phyloP scores from a whole-genome alignment of 2,888 invertebrate species.

The Phalera bucephala region DNA sequence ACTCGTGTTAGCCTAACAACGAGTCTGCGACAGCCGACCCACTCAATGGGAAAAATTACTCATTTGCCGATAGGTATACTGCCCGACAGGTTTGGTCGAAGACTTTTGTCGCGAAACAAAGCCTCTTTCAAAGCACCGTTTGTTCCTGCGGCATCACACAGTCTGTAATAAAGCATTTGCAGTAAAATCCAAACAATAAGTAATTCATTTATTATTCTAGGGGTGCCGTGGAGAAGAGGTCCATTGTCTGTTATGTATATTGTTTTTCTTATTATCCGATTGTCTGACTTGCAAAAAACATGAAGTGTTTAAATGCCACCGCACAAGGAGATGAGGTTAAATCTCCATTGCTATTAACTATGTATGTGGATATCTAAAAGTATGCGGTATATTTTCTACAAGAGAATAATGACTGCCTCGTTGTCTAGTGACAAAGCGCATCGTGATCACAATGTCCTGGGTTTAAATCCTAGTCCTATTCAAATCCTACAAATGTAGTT shows the following conservation, averaged over 20 bases:
- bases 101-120: constrained; percentile 53
- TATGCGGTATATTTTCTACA: no score
- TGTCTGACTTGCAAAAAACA: constrained; percentile 31
- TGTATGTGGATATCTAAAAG: no score
- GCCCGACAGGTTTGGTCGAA: constrained; percentile 24
- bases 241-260: constrained; percentile 29
- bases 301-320: neutral
- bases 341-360: neutral
- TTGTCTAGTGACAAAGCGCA: no score
- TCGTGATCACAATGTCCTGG: no score
- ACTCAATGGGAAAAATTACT: constrained; percentile 73
- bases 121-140: constrained; percentile 31
- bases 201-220: constrained; percentile 50
- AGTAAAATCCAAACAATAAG: constrained; percentile 59
- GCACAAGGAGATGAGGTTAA: neutral
- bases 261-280: constrained; percentile 41
- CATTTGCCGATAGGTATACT: constrained; percentile 65
- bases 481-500: no score
- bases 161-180: constrained; percentile 43
- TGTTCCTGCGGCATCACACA: constrained; percentile 24
- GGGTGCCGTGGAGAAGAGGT: constrained; percentile 54
- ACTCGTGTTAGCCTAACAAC: constrained; percentile 78
- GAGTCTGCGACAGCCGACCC: constrained; percentile 71
- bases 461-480: no score
- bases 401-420: no score